Conservation (phyloP, 2,888 invertebrate genomes). For the Sipha maydis region DNA sequence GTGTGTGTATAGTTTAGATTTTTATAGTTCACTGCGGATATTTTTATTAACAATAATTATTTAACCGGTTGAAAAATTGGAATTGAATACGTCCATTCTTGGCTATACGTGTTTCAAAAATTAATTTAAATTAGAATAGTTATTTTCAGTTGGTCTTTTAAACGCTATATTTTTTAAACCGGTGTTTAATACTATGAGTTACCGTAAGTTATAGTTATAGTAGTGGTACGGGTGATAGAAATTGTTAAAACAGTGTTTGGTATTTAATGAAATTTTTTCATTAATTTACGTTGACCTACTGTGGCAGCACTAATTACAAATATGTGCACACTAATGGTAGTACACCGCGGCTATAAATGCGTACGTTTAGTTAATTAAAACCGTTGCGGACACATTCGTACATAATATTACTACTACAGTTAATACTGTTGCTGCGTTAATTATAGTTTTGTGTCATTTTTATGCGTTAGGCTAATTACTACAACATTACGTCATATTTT, state of each 20-base stretch:
- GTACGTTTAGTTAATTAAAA: slow-evolving; percentile 29
- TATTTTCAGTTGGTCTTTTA: background rate
- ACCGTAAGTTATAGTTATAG: background rate
- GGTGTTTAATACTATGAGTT: background rate
- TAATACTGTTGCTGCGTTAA: background rate
- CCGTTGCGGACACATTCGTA: slow-evolving; percentile 2
- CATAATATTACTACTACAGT: background rate
- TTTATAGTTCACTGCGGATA: slow-evolving; percentile 3
- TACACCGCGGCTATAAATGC: background rate
- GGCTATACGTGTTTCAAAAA: background rate
- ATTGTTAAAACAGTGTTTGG: background rate
- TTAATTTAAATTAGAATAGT: slow-evolving; percentile 26
- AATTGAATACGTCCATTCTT: background rate
- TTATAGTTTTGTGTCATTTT: slow-evolving; percentile 50
- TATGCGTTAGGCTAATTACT: background rate
- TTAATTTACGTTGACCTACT: background rate
- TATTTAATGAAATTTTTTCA: background rate
- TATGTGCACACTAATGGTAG: background rate
- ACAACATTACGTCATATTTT: background rate
- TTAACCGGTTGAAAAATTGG: slow-evolving; percentile 9
- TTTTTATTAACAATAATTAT: slow-evolving; percentile 22
- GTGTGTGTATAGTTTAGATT: background rate
- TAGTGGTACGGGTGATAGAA: background rate
- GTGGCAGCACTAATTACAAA: background rate
- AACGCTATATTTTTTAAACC: background rate